Evolutionary conservation across 2,888 invertebrate genomes (phyloP), one percentile per base, ranked within the genome.

Genomic region (Ichneumoninae sp.): DNA sequence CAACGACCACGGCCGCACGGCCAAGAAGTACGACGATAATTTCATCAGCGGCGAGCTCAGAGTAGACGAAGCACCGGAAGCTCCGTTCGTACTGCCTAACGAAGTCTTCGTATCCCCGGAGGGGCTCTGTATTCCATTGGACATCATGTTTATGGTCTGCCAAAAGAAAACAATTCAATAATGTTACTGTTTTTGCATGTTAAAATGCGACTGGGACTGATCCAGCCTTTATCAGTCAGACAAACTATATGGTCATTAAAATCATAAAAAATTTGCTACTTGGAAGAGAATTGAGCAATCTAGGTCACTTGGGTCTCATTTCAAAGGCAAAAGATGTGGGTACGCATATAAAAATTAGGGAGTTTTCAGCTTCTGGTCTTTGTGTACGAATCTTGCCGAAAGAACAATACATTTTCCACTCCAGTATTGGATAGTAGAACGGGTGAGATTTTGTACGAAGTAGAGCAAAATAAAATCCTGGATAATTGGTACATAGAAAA

Each of bases 1-100:
- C 88, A 98, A 94, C 0, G 98, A 98, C 98, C 99, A 99, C 36
- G 99, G 99, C 86, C 99, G 95, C 86, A 98, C 94, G 1, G 99
- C 98, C 88, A 98, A 94, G 87, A 98, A 96, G 93, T 98, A 98
- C 16, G 98, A 98, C 81, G 98, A 97, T 63, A 98, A 94, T 94
- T 98, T 98, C 97, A 98, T 98, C 88, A 97, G 94, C 3, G 97
- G 96, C 83, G 93, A 93, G 63, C 90, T 88, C 26, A 90, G 83
- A 1, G 89, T 90, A 1, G 90, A 90, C 4, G 89, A 88, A 6
- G 87, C 33, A 16, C 85, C 69, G 1, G 89, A 83, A 30, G 87
- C 69, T 73, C 88, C 88, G 69, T 88, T 87, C 16, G 83, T 80
- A 71, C 85, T 87, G 13, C 83, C 87, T 13, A 80, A 85, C 68